Evolutionary conservation across 2,797 vertebrate species (phyloP).

Genomic region (Choloepus didactylus): DNA sequence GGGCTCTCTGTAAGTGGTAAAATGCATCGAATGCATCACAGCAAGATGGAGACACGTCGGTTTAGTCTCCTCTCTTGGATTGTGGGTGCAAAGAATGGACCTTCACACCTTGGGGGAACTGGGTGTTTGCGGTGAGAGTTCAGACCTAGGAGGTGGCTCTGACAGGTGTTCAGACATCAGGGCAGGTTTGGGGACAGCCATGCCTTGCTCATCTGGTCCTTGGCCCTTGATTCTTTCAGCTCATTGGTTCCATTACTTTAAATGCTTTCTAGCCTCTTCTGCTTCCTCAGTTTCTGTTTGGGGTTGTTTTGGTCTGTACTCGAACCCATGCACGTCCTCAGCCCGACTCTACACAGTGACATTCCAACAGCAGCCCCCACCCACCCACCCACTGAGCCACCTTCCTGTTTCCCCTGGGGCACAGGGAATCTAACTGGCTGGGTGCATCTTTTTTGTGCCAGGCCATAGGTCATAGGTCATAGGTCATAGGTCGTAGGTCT

Average conservation of each 20-base stretch:
- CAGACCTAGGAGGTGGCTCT: background rate
- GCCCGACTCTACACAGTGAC: too few relatives aligned
- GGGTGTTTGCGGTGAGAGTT: background rate
- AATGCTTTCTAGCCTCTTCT: background rate
- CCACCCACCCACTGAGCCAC: too few relatives aligned
- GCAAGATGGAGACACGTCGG: too few relatives aligned
- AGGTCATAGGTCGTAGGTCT: too few relatives aligned
- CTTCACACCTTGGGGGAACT: background rate
- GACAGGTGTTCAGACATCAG: background rate
- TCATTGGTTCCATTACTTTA: too few relatives aligned
- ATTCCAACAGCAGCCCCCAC: background rate
- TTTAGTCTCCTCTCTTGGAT: too few relatives aligned
- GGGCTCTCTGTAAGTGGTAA: background rate
- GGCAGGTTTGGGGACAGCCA: background rate
- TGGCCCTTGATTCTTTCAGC: background rate
- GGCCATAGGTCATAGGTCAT: background rate
- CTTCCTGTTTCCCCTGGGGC: background rate
- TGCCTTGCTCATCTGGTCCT: background rate
- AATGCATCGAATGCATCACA: too few relatives aligned
- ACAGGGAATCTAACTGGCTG: too few relatives aligned
- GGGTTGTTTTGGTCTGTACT: too few relatives aligned
- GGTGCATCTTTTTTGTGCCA: background rate
- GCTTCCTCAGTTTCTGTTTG: background rate
- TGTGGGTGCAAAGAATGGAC: background rate
- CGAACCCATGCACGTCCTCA: too few relatives aligned